Percentiles rank a stretch among this genome's conserved stretches.
Evolutionary conservation across 2,888 invertebrate genomes (phyloP).

Genomic region (Tipula helvola): DNA sequence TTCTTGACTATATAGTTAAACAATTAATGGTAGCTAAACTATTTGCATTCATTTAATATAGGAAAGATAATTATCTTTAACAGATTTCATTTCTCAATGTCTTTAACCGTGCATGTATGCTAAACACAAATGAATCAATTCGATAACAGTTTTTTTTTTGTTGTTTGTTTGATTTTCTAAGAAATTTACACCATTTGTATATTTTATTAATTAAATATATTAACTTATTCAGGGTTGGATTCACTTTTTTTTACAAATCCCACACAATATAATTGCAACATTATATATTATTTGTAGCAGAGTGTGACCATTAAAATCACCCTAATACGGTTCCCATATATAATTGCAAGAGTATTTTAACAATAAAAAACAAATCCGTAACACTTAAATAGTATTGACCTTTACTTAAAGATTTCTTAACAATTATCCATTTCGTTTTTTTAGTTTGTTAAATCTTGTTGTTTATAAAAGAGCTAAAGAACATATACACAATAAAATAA

Average conservation of each 20-base stretch:
- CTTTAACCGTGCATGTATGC: not conserved
- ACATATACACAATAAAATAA: not conserved
- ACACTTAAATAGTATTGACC: not conserved
- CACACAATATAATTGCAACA: not conserved
- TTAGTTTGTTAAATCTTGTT: not conserved
- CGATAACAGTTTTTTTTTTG: not conserved
- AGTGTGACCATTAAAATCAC: not conserved
- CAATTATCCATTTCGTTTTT: not conserved
- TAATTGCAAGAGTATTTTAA: not conserved
- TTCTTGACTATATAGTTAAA: not conserved
- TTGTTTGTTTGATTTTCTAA: not conserved
- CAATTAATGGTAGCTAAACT: not conserved
- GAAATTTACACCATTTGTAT: conserved; percentile 4
- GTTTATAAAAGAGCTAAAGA: not conserved
- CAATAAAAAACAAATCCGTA: not conserved
- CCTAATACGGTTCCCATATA: not conserved
- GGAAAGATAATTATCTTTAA: not conserved
- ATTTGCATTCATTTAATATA: not conserved
- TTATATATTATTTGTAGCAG: not conserved
- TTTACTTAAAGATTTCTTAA: not conserved
- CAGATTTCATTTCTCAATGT: not conserved
- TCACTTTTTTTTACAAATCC: not conserved
- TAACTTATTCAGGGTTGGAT: not conserved
- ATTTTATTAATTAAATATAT: conserved; percentile 4
- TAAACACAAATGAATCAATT: not conserved